Evolutionary conservation across 1,140 invertebrate species (phyloP).

Genomic region (Meteorus sp.): DNA sequence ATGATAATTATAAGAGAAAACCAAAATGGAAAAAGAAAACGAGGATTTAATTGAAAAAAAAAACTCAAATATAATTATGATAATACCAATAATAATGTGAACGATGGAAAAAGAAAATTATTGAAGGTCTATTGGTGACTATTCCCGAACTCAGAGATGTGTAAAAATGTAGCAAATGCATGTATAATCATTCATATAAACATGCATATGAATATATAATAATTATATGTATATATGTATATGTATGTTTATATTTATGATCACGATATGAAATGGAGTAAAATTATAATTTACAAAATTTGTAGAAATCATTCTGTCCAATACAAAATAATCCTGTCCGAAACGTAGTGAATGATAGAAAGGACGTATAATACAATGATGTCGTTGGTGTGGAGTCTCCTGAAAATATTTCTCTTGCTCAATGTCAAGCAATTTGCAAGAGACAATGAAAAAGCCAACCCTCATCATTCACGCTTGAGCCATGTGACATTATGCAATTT

Average conservation of each 20-base stretch:
- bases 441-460: neutral
- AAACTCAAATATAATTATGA: neutral
- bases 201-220: neutral
- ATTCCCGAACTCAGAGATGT: slow-evolving; percentile 32
- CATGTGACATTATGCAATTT: neutral
- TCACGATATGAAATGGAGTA: slow-evolving; percentile 37
- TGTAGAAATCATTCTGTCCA: slow-evolving; percentile 30
- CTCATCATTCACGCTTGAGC: no score
- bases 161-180: slow-evolving; percentile 34
- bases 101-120: slow-evolving; percentile 29
- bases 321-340: no score
- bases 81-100: slow-evolving; percentile 21
- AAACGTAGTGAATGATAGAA: no score
- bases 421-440: neutral
- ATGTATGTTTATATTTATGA: no score
- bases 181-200: slow-evolving; percentile 15
- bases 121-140: slow-evolving; percentile 25
- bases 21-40: slow-evolving; percentile 23
- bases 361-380: no score
- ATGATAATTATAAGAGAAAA: neutral
- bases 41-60: slow-evolving; percentile 2
- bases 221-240: no score
- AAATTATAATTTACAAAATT: slow-evolving; percentile 48
- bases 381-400: no score
- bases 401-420: no score